Evolutionary conservation across 2,797 vertebrate genomes (phyloP).

Genomic region (Melanotaenia maccullochi): DNA sequence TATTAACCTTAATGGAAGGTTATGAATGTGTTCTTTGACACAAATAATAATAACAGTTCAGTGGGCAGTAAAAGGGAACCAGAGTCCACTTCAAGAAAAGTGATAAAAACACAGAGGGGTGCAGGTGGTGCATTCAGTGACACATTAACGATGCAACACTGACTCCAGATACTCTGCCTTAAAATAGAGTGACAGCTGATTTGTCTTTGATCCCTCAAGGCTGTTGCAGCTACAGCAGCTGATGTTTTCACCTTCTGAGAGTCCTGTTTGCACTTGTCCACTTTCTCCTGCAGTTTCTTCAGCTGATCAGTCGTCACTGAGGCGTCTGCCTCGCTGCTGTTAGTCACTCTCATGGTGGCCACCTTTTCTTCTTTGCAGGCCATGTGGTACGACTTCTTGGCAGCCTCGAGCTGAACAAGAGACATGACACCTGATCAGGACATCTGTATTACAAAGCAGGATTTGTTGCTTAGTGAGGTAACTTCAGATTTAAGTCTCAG

Average conservation of each 20-base stretch:
- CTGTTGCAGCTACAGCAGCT: not conserved
- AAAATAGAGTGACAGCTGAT: slow-evolving; percentile 30
- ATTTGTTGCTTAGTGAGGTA: not conserved
- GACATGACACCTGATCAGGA: slow-evolving; percentile 9
- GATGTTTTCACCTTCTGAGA: slow-evolving; percentile 89
- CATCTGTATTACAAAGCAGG: not conserved
- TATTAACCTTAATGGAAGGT: slow-evolving; percentile 2
- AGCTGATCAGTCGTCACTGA: slow-evolving; percentile 90
- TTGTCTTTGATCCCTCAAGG: slow-evolving; percentile 5
- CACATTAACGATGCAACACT: slow-evolving; percentile 36
- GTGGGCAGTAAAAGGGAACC: slow-evolving; percentile 14
- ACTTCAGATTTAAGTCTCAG: not conserved
- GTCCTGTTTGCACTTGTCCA: slow-evolving; percentile 96
- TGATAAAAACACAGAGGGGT: not conserved
- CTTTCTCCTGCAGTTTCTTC: slow-evolving; percentile 95
- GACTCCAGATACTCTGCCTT: not conserved
- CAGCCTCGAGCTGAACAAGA: slow-evolving; percentile 87
- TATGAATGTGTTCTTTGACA: not conserved
- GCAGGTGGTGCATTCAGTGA: slow-evolving; percentile 28
- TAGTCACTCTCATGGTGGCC: slow-evolving; percentile 89
- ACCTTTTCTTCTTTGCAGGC: slow-evolving; percentile 97
- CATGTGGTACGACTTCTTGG: slow-evolving; percentile 95
- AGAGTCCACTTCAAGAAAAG: slow-evolving; percentile 32
- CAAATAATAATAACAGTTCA: slow-evolving; percentile 2
- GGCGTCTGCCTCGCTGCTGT: slow-evolving; percentile 88